A percentile compares a stretch with the other conserved stretches of the same genome.
phyloP scores from a whole-genome alignment of 2,888 invertebrate genomes.

The Agrochola circellaris region DNA sequence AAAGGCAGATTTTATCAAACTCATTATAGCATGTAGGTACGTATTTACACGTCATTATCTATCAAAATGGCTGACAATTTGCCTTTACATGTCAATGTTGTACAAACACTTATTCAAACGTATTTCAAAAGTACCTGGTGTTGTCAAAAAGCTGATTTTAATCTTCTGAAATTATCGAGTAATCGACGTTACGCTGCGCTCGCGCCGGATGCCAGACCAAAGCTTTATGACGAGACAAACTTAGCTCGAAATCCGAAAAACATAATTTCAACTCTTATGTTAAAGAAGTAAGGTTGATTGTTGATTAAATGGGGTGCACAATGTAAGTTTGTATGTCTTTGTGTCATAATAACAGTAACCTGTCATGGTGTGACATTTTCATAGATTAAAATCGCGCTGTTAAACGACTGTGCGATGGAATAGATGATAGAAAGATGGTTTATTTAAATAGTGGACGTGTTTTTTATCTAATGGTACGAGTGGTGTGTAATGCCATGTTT shows the following conservation, averaged over 20 bases:
- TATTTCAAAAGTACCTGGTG: constrained; percentile 78
- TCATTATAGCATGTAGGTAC: constrained; percentile 50
- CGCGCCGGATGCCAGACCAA: constrained; percentile 87
- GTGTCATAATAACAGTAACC: constrained; percentile 87
- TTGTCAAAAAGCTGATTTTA: constrained; percentile 87
- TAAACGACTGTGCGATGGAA: constrained; percentile 84
- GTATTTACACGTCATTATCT: constrained; percentile 63
- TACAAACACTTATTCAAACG: constrained; percentile 68
- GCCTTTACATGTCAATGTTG: constrained; percentile 69
- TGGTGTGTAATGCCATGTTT: constrained; percentile 64
- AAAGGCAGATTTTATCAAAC: constrained; percentile 61
- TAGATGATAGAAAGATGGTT: constrained; percentile 84
- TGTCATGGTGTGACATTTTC: constrained; percentile 88
- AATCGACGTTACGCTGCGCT: constrained; percentile 88
- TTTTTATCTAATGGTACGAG: constrained; percentile 69
- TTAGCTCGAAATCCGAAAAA: constrained; percentile 13
- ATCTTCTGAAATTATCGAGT: constrained; percentile 89
- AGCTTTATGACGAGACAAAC: constrained; percentile 71
- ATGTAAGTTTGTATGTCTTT: constrained; percentile 66
- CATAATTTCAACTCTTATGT: constrained; percentile 56
- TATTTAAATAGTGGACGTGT: constrained; percentile 77
- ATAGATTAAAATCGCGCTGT: constrained; percentile 85
- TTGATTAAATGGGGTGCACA: constrained; percentile 34
- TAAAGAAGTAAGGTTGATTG: constrained; percentile 51
- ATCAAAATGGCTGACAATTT: constrained; percentile 66